A percentile compares a stretch with the other conserved stretches of the same genome.
Evolutionary conservation across 2,888 invertebrate genomes (phyloP).

Genomic region (Agonopterix heracliana): DNA sequence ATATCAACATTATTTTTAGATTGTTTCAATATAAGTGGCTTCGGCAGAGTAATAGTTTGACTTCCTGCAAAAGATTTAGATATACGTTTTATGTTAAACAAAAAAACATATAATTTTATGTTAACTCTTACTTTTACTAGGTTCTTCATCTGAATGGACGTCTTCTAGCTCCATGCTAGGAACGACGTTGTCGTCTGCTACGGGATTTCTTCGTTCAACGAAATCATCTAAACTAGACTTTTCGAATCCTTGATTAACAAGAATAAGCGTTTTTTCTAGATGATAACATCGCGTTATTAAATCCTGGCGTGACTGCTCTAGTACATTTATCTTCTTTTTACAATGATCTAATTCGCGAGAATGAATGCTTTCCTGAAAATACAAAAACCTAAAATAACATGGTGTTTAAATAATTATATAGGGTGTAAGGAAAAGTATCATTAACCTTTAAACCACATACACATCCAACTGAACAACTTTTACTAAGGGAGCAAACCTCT

Average conservation of each 20-base stretch:
- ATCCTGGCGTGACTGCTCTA: slow-evolving; percentile 43
- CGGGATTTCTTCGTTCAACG: slow-evolving; percentile 17
- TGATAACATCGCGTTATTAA: slow-evolving; percentile 43
- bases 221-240: slow-evolving; percentile 19
- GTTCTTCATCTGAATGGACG: slow-evolving; percentile 50
- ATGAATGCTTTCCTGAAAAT: slow-evolving; percentile 45
- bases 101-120: not conserved
- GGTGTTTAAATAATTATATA: not conserved
- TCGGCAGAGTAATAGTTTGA: slow-evolving; percentile 47
- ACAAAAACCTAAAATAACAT: not conserved
- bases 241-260: slow-evolving; percentile 52
- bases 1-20: slow-evolving; percentile 14
- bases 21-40: slow-evolving; percentile 38
- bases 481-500: too few species aligned
- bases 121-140: slow-evolving; percentile 36
- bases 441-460: too few species aligned
- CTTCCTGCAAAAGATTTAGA: slow-evolving; percentile 38
- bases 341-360: slow-evolving; percentile 44
- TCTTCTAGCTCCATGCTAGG: slow-evolving; percentile 44
- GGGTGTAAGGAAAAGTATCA: too few species aligned
- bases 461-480: too few species aligned
- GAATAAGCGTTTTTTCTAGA: slow-evolving; percentile 50
- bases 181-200: slow-evolving; percentile 15
- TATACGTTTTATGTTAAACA: not conserved
- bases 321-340: slow-evolving; percentile 39